These are phyloP conservation scores for Eira barbara DNA, from an alignment of 2,113 vertebrate genomes.

Conservation along the genomic window DNA sequence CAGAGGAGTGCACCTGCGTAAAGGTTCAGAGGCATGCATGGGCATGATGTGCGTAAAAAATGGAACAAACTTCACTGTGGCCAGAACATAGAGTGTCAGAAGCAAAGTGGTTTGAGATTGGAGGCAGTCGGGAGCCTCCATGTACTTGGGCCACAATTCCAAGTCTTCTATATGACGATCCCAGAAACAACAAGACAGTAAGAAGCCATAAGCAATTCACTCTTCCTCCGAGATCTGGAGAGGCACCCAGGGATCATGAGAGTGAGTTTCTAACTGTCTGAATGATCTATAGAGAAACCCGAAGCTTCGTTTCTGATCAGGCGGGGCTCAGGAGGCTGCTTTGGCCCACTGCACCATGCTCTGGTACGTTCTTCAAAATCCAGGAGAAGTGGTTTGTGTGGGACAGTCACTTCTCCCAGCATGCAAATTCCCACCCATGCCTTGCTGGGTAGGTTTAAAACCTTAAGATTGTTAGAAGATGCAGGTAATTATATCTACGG, in stretches of 20 bases:
- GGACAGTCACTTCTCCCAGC: not conserved
- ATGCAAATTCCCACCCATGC: not conserved
- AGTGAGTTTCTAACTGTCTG: not conserved
- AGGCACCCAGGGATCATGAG: not conserved
- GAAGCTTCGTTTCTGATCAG: not conserved
- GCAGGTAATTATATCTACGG: not conserved
- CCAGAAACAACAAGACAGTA: not conserved
- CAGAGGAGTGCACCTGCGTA: not conserved
- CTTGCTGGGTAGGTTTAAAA: constrained; percentile 23
- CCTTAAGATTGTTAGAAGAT: constrained; percentile 10
- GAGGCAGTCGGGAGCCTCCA: not conserved
- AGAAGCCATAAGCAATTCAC: not conserved
- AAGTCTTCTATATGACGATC: not conserved
- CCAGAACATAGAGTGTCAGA: not conserved
- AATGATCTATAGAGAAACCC: not conserved
- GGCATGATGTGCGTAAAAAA: not conserved
- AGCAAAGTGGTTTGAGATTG: not conserved
- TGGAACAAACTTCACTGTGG: not conserved
- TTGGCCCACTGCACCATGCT: not conserved
- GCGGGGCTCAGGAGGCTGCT: not conserved
- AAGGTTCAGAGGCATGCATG: not conserved
- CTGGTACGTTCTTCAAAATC: not conserved
- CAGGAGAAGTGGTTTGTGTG: not conserved
- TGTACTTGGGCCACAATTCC: not conserved
- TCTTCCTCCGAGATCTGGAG: not conserved